Percentiles rank a stretch among this genome's conserved stretches.
phyloP scores from a whole-genome alignment of 2,113 vertebrate genomes.

The Neodon shergylaensis region DNA sequence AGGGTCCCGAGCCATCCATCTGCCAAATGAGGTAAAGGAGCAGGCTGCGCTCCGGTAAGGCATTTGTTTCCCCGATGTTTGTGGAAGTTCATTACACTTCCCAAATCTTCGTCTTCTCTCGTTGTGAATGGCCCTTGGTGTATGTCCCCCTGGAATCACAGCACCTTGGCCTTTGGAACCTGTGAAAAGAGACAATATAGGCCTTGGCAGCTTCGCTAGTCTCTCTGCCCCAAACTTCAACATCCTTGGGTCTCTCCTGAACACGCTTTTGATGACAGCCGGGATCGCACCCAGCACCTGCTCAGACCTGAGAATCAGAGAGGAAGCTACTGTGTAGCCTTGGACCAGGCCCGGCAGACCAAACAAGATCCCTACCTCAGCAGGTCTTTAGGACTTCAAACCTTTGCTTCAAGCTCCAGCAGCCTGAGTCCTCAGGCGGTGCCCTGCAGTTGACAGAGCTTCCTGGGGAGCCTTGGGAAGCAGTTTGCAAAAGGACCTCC shows the following conservation, averaged over 20 bases:
- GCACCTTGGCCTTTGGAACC: background rate
- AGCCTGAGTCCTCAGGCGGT: fast-evolving
- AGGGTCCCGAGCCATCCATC: background rate
- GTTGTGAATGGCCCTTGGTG: background rate
- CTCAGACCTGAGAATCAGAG: background rate
- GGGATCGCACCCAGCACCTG: background rate
- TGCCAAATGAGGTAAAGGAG: background rate
- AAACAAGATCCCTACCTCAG: background rate
- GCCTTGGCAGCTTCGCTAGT: background rate
- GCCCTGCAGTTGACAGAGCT: fast-evolving
- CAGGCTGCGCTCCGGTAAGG: background rate
- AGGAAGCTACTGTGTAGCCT: background rate
- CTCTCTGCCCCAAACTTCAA: fast-evolving
- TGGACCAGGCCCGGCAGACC: no score
- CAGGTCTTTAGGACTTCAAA: background rate
- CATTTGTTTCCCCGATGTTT: background rate
- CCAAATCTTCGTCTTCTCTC: background rate
- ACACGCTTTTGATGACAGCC: background rate
- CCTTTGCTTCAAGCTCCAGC: background rate
- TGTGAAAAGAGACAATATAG: background rate
- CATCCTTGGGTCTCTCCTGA: background rate
- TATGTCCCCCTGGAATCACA: background rate
- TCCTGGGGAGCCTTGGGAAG: background rate
- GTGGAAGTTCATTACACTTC: no score
- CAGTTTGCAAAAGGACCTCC: fast-evolving